A percentile compares a stretch with the other conserved stretches of the same genome.
These are phyloP conservation scores for Nothobranchius furzeri DNA, from an alignment of 2,113 vertebrate genomes.

Conservation along the genomic window DNA sequence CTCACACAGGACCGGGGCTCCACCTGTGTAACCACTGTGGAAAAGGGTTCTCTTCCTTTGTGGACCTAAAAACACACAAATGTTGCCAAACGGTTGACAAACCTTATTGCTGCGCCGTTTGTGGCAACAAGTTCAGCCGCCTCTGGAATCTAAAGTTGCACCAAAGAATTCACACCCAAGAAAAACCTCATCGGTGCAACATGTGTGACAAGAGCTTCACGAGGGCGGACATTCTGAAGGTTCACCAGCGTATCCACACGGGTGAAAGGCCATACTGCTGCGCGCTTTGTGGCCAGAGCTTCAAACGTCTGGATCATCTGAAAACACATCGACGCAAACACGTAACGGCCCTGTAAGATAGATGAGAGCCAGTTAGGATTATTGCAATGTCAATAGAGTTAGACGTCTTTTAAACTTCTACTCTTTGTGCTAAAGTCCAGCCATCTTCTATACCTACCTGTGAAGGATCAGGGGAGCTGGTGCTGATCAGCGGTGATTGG, in stretches of 20 bases:
- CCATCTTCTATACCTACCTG: no score
- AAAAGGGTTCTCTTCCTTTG: constrained; percentile 79
- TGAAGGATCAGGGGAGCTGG: no score
- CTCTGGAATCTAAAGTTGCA: constrained; percentile 82
- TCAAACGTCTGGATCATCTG: constrained; percentile 81
- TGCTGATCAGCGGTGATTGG: no score
- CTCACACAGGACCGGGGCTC: constrained; percentile 81
- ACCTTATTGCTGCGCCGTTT: constrained; percentile 76
- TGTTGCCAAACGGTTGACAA: constrained; percentile 75
- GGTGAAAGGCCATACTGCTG: constrained; percentile 81
- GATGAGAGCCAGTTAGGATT: background rate
- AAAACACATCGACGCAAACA: constrained; percentile 78
- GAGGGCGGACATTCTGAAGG: constrained; percentile 78
- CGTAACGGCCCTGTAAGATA: constrained; percentile 48
- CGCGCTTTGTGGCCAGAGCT: constrained; percentile 76
- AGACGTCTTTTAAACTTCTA: no score
- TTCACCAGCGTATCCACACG: constrained; percentile 80
- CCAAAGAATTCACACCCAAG: constrained; percentile 79
- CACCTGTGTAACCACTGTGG: constrained; percentile 84
- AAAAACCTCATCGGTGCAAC: constrained; percentile 78
- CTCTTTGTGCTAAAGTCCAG: background rate
- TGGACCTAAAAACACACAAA: constrained; percentile 80
- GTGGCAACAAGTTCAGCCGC: constrained; percentile 80
- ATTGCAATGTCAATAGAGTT: background rate
- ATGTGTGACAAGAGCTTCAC: constrained; percentile 82